These are phyloP conservation scores for Himalopsyche japonica DNA, from an alignment of 2,888 invertebrate species.

Conservation along the genomic window DNA sequence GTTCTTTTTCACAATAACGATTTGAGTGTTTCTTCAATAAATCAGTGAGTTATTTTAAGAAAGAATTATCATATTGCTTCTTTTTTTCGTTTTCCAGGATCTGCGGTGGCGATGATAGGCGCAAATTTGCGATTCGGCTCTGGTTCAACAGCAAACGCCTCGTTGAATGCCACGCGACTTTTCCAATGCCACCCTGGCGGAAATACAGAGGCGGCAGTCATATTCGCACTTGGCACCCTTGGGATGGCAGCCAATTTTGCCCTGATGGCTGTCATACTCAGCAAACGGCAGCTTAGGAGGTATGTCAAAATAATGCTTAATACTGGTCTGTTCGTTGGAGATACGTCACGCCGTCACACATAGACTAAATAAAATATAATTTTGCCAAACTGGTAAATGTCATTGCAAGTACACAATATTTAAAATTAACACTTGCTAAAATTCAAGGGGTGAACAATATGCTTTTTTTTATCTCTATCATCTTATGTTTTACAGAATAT, in stretches of 20 bases:
- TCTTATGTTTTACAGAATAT: no score
- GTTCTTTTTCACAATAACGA: no score
- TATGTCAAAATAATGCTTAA: slow-evolving; percentile 47
- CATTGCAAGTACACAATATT: neutral
- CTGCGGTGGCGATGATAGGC: slow-evolving; percentile 78
- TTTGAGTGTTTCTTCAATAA: no score
- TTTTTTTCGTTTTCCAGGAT: slow-evolving; percentile 55
- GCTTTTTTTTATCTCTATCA: no score
- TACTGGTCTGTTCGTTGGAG: no score
- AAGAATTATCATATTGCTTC: neutral
- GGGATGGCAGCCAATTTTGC: slow-evolving; percentile 82
- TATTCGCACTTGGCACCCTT: slow-evolving; percentile 74
- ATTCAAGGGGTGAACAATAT: no score
- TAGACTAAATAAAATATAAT: no score
- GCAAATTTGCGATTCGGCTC: slow-evolving; percentile 74
- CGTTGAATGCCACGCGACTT: slow-evolving; percentile 69
- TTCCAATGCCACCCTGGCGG: slow-evolving; percentile 82
- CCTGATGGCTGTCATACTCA: slow-evolving; percentile 78
- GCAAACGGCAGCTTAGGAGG: slow-evolving; percentile 79
- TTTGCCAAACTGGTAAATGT: no score
- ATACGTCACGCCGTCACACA: no score
- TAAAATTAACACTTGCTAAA: neutral
- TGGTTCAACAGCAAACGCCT: slow-evolving; percentile 69
- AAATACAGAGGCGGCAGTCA: slow-evolving; percentile 76
- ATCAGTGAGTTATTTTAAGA: no score